phyloP scores from a whole-genome alignment of 1,140 invertebrate genomes.

The Drosophila seguyi region DNA sequence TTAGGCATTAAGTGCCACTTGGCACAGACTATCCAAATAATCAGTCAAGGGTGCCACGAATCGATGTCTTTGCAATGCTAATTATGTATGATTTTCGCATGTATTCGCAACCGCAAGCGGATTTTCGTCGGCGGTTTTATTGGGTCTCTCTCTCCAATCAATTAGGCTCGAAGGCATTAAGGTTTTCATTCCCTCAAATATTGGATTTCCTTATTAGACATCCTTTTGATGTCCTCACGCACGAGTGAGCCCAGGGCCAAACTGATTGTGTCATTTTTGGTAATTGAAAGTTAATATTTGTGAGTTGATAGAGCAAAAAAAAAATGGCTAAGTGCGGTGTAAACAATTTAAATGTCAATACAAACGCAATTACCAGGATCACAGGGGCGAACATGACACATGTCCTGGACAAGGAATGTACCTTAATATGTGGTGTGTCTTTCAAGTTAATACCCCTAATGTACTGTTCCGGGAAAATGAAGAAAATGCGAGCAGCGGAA shows the following conservation, averaged over 20 bases:
- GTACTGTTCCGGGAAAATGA: slow-evolving; percentile 38
- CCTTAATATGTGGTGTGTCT: slow-evolving; percentile 29
- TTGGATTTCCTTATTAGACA: slow-evolving; percentile 41
- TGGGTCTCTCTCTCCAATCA: slow-evolving; percentile 27
- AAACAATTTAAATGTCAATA: slow-evolving; percentile 55
- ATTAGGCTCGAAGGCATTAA: slow-evolving; percentile 33
- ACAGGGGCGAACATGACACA: slow-evolving; percentile 33
- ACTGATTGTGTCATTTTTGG: slow-evolving; percentile 51
- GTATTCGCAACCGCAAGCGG: slow-evolving; percentile 12
- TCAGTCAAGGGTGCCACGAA: slow-evolving; percentile 17
- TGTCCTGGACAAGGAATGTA: slow-evolving; percentile 27
- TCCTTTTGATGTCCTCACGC: slow-evolving; percentile 43
- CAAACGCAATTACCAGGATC: slow-evolving; percentile 33
- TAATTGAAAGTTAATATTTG: slow-evolving; percentile 75
- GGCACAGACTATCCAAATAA: slow-evolving; percentile 23
- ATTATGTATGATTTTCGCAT: slow-evolving; percentile 23
- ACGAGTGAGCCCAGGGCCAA: slow-evolving; percentile 28
- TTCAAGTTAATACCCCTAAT: slow-evolving; percentile 66
- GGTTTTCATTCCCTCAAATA: slow-evolving; percentile 24
- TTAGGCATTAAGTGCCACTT: slow-evolving; percentile 48
- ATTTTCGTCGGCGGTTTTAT: slow-evolving; percentile 13
- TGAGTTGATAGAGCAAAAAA: slow-evolving; percentile 29
- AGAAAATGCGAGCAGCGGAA: slow-evolving; percentile 29
- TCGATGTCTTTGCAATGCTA: slow-evolving; percentile 5
- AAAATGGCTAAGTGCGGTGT: slow-evolving; percentile 51